Conservation (phyloP, 2,113 vertebrate genomes). For the Mormyrus lacerda region DNA sequence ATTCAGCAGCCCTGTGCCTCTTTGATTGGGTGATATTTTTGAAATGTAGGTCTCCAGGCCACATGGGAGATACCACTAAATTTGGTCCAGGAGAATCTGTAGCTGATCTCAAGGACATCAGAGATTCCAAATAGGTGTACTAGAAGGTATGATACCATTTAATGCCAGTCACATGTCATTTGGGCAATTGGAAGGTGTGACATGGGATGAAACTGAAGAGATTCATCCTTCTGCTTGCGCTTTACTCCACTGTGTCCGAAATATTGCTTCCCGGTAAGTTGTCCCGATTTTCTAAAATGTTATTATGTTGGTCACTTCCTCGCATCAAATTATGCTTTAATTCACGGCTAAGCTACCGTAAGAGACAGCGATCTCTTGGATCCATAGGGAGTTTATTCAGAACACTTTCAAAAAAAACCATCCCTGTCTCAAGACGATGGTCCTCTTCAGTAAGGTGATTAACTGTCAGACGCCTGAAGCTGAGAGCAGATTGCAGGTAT, state of each 20-base stretch:
- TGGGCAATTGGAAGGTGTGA: background rate
- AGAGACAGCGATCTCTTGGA: background rate
- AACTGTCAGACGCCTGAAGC: background rate
- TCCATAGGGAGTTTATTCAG: background rate
- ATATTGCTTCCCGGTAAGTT: conserved; percentile 19
- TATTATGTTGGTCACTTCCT: background rate
- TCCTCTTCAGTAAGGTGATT: background rate
- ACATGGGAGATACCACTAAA: conserved; percentile 35
- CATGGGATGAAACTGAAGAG: background rate
- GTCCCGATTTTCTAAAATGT: background rate
- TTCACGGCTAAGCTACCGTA: background rate
- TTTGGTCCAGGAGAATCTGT: conserved; percentile 32
- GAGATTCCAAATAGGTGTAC: background rate
- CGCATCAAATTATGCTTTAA: background rate
- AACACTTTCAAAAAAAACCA: background rate
- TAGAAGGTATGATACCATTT: background rate
- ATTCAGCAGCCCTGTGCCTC: conserved; percentile 25
- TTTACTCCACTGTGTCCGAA: background rate
- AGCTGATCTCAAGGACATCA: conserved; percentile 27
- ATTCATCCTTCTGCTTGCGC: background rate
- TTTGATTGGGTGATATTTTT: conserved; percentile 49
- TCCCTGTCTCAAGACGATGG: background rate
- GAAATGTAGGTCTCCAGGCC: conserved; percentile 41
- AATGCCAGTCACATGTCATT: background rate
- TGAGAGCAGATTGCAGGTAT: background rate